Evolutionary conservation across 2,113 vertebrate genomes (phyloP).

Genomic region (Hippocampus barbouri): DNA sequence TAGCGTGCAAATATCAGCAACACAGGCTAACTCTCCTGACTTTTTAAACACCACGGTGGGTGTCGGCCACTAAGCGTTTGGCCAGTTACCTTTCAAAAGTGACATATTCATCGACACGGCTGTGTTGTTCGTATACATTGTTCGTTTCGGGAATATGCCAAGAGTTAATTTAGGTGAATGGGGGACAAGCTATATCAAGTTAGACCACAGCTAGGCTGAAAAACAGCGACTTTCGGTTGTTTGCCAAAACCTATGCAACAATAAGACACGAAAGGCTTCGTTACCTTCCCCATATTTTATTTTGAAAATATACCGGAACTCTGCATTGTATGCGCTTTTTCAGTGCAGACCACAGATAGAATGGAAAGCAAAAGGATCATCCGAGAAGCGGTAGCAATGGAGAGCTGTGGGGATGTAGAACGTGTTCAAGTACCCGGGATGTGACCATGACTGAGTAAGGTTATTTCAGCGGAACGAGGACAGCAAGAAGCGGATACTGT

Average conservation of each 20-base stretch:
- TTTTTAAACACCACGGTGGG: not conserved
- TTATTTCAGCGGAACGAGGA: constrained; percentile 7
- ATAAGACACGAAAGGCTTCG: not conserved
- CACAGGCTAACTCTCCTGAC: not conserved
- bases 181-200: not conserved
- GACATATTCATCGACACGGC: not conserved
- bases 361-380: constrained; percentile 48
- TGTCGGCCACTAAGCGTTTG: not conserved
- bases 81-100: not conserved
- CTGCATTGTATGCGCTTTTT: rapidly evolving
- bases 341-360: constrained; percentile 1
- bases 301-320: constrained; percentile 43
- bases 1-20: not conserved
- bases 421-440: constrained; percentile 39
- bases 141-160: not conserved
- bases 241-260: not conserved
- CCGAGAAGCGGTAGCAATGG: constrained; percentile 59
- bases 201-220: too few species aligned
- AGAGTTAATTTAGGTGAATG: constrained; percentile 1
- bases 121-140: not conserved
- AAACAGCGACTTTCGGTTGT: not conserved
- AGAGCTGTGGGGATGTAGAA: constrained; percentile 50
- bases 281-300: constrained; percentile 15
- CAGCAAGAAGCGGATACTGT: constrained; percentile 16
- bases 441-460: constrained; percentile 47